Percentiles rank a stretch among this genome's conserved stretches.
phyloP scores from a whole-genome alignment of 1,140 invertebrate species.

The Drosophila persimilis region DNA sequence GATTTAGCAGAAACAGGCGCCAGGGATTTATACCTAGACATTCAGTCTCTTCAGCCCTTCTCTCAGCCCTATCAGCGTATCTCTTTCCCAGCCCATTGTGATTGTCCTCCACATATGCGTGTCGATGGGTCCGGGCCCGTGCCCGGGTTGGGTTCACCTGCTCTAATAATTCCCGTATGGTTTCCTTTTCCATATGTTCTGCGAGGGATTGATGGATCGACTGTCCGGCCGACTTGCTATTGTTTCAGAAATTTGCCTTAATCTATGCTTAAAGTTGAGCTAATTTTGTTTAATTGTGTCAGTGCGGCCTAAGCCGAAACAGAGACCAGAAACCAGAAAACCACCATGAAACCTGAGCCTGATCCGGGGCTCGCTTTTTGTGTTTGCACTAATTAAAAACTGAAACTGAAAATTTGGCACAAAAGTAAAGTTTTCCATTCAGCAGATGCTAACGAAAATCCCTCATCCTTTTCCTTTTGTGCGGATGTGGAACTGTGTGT shows the following conservation, averaged over 20 bases:
- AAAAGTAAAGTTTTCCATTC: constrained; percentile 40
- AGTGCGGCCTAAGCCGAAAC: constrained; percentile 53
- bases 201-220: neutral
- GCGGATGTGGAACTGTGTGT: constrained; percentile 13
- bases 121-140: too few species aligned
- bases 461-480: constrained; percentile 6
- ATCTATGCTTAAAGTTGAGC: constrained; percentile 77
- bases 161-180: constrained; percentile 68
- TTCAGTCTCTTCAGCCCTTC: constrained; percentile 21
- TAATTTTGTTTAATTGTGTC: constrained; percentile 82
- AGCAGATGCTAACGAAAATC: constrained; percentile 15
- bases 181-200: constrained; percentile 3
- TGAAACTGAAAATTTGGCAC: constrained; percentile 36
- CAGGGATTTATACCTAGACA: constrained; percentile 53
- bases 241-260: constrained; percentile 70
- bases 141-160: constrained; percentile 35
- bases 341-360: constrained; percentile 10
- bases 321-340: neutral
- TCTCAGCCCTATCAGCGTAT: neutral
- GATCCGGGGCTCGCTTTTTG: constrained; percentile 58
- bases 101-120: constrained; percentile 15
- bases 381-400: constrained; percentile 78
- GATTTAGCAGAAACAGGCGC: constrained; percentile 64
- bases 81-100: constrained; percentile 30
- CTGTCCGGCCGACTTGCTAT: neutral